Conservation (phyloP, 2,113 vertebrate genomes). For the Calidris pygmaea region DNA sequence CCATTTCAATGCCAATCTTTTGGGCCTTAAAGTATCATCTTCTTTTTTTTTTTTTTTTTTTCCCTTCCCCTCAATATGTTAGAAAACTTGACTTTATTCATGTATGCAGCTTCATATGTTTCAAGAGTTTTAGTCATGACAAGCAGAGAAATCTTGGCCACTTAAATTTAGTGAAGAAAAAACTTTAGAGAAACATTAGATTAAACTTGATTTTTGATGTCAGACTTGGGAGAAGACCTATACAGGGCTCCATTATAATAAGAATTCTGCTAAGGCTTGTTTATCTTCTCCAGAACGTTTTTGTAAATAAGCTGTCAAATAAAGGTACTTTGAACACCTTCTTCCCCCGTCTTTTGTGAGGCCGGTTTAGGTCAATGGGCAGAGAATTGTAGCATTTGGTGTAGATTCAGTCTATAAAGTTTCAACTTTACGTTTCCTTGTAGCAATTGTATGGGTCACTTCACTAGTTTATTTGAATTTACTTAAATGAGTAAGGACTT, state of each 20-base stretch:
- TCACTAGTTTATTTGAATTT: not conserved
- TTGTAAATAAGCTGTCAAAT: not conserved
- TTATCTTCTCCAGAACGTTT: not conserved
- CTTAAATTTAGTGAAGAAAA: not conserved
- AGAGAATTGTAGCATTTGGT: not conserved
- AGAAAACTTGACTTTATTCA: not conserved
- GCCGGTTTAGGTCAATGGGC: not conserved
- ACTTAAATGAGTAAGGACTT: not conserved
- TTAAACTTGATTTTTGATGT: not conserved
- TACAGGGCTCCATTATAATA: rapidly evolving
- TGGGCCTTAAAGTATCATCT: not conserved
- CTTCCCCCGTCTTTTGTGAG: not conserved
- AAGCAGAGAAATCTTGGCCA: not conserved
- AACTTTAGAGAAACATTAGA: not conserved
- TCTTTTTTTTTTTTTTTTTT: too few species aligned
- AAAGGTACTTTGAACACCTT: not conserved
- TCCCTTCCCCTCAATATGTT: not conserved
- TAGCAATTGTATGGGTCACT: not conserved
- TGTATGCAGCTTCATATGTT: not conserved
- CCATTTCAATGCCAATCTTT: not conserved
- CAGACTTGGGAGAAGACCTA: not conserved
- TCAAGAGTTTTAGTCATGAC: not conserved
- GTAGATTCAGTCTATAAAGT: rapidly evolving
- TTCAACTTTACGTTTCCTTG: not conserved
- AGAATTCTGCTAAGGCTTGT: not conserved